phyloP scores from a whole-genome alignment of 2,888 invertebrate species.

The Sycophila texana region DNA sequence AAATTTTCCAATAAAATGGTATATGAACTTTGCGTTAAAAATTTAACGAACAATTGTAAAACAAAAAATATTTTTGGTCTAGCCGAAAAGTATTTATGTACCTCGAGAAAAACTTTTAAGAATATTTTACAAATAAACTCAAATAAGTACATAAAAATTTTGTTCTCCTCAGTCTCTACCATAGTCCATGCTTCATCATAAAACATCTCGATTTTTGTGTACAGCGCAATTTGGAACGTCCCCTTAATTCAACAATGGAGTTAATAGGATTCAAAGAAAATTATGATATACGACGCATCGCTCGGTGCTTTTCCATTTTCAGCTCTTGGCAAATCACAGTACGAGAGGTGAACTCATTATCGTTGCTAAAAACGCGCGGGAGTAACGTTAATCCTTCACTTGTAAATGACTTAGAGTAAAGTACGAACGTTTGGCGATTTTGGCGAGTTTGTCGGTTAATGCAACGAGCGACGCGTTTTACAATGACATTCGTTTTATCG shows the following conservation, averaged over 20 bases:
- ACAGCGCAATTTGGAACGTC: constrained; percentile 3
- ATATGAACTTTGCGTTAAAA: too few relatives aligned
- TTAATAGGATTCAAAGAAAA: constrained; percentile 11
- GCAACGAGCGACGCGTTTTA: constrained; percentile 38
- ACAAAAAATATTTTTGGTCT: background rate
- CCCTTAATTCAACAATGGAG: constrained; percentile 37
- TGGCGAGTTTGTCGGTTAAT: constrained; percentile 14
- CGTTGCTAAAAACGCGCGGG: constrained; percentile 11
- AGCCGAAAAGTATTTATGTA: constrained; percentile 15
- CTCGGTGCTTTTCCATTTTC: constrained; percentile 29
- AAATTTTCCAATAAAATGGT: constrained; percentile 15
- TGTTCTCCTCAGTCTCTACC: constrained; percentile 41
- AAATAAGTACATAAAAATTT: constrained; percentile 42
- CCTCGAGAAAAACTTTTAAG: constrained; percentile 32
- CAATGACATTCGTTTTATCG: constrained; percentile 26
- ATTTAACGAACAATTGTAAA: too few relatives aligned
- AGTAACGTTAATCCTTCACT: constrained; percentile 35
- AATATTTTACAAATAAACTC: constrained; percentile 37
- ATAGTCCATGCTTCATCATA: constrained; percentile 42
- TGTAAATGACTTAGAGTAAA: constrained; percentile 50
- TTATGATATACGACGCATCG: constrained; percentile 34
- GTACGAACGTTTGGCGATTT: constrained; percentile 31
- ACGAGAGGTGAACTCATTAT: constrained; percentile 19
- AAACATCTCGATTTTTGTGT: constrained; percentile 7
- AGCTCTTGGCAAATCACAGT: constrained; percentile 52